phyloP scores from a whole-genome alignment of 2,888 invertebrate genomes.

The Nycteola revayana region DNA sequence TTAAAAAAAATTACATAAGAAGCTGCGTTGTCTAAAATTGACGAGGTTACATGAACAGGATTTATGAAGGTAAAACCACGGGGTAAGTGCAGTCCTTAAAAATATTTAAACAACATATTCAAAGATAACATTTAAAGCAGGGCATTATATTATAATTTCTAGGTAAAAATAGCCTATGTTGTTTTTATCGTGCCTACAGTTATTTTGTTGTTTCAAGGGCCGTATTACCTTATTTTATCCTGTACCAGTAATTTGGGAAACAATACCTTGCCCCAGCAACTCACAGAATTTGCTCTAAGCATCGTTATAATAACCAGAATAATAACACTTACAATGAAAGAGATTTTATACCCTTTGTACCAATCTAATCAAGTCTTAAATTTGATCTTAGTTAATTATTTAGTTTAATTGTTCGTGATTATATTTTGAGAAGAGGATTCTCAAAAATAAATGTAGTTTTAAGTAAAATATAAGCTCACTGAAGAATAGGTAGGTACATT shows the following conservation, averaged over 20 bases:
- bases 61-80: no score
- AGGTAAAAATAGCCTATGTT: conserved; percentile 42
- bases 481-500: no score
- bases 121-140: conserved; percentile 19
- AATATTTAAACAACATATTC: no score
- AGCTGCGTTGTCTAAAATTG: no score
- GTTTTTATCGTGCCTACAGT: conserved; percentile 50
- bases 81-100: no score
- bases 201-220: conserved; percentile 40
- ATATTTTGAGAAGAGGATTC: no score
- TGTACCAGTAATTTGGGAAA: conserved; percentile 51
- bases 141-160: conserved; percentile 37
- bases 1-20: no score
- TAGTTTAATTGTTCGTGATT: conserved; percentile 25
- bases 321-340: conserved; percentile 26
- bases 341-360: conserved; percentile 26
- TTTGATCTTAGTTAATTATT: conserved; percentile 34
- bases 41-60: no score
- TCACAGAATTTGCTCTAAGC: conserved; percentile 27
- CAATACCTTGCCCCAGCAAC: conserved; percentile 36
- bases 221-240: conserved; percentile 35
- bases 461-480: no score
- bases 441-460: no score
- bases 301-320: conserved; percentile 35
- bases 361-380: conserved; percentile 38